Base-by-base conservation (phyloP, 2,113 vertebrate species). In the Holacanthus passer region DNA sequence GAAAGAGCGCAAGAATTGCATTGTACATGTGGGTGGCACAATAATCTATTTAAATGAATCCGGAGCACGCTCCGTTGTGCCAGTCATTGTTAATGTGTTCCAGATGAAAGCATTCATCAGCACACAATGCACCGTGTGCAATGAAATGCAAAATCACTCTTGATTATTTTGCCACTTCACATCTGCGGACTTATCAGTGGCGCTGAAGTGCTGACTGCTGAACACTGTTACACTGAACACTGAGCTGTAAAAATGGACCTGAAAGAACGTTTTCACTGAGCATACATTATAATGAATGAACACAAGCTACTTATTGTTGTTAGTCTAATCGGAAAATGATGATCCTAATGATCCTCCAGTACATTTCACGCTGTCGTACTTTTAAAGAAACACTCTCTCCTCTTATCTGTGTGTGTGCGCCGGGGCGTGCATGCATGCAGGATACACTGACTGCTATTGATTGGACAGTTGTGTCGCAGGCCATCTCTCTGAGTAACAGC, bases 401-500 rank as follows among this genome's bases (percentile, higher is more conserved):
- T 71, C 43, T 20, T 55, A 29, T 81, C 27, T 75, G 52, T 76
- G 72, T 60, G 58, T 76, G 45, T 65, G 67, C 63, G 19, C 62
- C 19, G 53, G 75, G 73, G 64, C 58, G 41, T 55, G 53, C 9
- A 75, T 59, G 48, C 35, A 66, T 75, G 71, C 68, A 67, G 72
- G 73, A 68, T 29, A 52, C 79, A 56, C 77, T 69, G 70, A 72
- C 55, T 86, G 66, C 45, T 72, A 73, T 59, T 82, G 85, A 92
- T 89, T 75, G 68, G 83, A 82, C 81, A 77, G 77, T 75, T 62
- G 73, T 74, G 82, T 85, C 43, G 19, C 72, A 79, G 71, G 60
- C 55, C 83, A 64, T 91, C 87, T 90, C 88, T 74, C 24, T 66
- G 84, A 83, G 85, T 67, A 84, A 72, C 86, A 65, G 85, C 83